A percentile compares a stretch with the other conserved stretches of the same genome.
Evolutionary conservation across 1,140 invertebrate species (phyloP).

Genomic region (Bemisia tabaci): DNA sequence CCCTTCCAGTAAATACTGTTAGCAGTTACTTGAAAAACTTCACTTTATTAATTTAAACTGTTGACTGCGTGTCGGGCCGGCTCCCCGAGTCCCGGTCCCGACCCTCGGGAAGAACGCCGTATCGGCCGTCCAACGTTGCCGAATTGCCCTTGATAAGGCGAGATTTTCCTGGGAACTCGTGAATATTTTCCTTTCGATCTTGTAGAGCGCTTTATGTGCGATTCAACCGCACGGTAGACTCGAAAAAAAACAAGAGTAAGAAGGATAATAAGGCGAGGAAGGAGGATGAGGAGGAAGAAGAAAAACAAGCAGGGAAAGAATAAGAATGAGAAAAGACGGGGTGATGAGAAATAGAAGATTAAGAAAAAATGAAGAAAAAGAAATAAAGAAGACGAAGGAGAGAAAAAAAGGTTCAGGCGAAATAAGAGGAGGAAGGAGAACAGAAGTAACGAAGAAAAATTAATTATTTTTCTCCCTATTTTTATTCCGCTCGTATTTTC

Average conservation of each 20-base stretch:
- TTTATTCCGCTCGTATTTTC: background rate
- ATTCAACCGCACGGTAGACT: background rate
- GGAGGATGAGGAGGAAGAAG: background rate
- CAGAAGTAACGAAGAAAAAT: background rate
- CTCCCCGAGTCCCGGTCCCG: background rate
- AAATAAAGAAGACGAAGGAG: background rate
- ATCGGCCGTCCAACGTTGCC: no score
- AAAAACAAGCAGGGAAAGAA: background rate
- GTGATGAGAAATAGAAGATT: background rate
- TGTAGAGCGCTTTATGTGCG: no score
- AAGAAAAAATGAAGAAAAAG: background rate
- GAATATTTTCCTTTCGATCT: no score
- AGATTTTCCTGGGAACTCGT: no score
- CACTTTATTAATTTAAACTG: background rate
- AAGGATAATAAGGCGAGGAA: background rate
- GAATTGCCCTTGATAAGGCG: no score
- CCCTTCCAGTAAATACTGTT: background rate
- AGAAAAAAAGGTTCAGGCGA: background rate
- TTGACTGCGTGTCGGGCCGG: no score
- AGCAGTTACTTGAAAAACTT: background rate
- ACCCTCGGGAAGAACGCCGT: no score
- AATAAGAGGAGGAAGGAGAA: background rate
- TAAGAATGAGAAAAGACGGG: background rate
- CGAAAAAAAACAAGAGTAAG: background rate
- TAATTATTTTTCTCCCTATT: background rate